Conservation (phyloP, 2,888 invertebrate genomes). For the Acrobasis consociella region DNA sequence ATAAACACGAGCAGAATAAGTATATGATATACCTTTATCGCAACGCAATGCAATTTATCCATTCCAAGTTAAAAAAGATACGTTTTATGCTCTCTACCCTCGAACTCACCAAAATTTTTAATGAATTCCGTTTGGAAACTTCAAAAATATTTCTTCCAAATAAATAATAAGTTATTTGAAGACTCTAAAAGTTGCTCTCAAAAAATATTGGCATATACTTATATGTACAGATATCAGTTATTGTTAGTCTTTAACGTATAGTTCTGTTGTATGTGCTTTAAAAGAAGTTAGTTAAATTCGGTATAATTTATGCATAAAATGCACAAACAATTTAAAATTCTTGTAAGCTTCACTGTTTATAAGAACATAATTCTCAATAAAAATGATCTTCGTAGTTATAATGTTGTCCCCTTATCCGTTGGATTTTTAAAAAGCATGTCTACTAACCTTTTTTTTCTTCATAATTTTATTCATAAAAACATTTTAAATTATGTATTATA, state of each 20-base stretch:
- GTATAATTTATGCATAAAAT: constrained; percentile 56
- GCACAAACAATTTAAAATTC: constrained; percentile 43
- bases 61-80: not conserved
- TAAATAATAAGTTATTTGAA: too few relatives aligned
- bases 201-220: too few relatives aligned
- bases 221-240: too few relatives aligned
- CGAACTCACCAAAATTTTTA: not conserved
- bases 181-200: too few relatives aligned
- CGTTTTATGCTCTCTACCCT: constrained; percentile 33
- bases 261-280: not conserved
- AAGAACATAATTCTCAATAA: constrained; percentile 63
- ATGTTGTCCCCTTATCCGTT: too few relatives aligned
- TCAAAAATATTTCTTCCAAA: not conserved
- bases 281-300: not conserved
- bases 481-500: constrained; percentile 17
- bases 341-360: constrained; percentile 40
- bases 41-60: constrained; percentile 1
- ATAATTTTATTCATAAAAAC: too few relatives aligned
- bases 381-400: constrained; percentile 18
- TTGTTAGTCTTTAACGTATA: too few relatives aligned
- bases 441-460: too few relatives aligned
- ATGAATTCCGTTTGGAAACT: not conserved
- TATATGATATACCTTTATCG: constrained; percentile 31
- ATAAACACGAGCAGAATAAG: constrained; percentile 48
- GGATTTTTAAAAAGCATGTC: too few relatives aligned